phyloP scores from a whole-genome alignment of 2,797 vertebrate species.

The Microctenopoma stevenorrisi region DNA sequence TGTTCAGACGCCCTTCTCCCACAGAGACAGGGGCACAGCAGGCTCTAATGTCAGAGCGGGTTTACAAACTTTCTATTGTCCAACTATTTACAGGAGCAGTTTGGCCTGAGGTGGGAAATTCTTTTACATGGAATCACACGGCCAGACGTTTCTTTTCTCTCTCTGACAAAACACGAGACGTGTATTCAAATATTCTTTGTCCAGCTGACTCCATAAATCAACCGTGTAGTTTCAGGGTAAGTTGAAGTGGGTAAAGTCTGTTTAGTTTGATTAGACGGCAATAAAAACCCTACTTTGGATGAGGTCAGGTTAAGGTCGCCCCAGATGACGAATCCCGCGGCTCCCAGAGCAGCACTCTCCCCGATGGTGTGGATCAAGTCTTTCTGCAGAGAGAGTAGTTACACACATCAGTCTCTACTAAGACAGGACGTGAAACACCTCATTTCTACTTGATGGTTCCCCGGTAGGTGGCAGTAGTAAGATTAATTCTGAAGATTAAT shows the following conservation, averaged over 20 bases:
- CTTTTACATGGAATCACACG: slow-evolving; percentile 1
- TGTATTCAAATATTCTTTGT: background rate
- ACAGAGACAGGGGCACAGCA: background rate
- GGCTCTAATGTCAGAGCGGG: background rate
- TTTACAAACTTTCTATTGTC: slow-evolving; percentile 33
- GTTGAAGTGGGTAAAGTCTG: background rate
- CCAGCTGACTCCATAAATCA: background rate
- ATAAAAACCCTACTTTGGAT: slow-evolving; percentile 74
- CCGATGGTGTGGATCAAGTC: slow-evolving; percentile 85
- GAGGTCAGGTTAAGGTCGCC: slow-evolving; percentile 86
- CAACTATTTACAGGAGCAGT: slow-evolving; percentile 23
- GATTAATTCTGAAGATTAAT: too few relatives aligned
- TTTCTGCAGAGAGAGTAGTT: slow-evolving; percentile 73
- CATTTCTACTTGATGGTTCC: background rate
- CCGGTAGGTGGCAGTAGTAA: too few relatives aligned
- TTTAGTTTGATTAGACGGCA: background rate
- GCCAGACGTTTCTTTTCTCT: background rate
- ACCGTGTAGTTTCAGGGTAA: background rate
- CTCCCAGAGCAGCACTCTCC: slow-evolving; percentile 86
- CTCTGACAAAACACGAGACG: background rate
- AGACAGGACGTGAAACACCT: too few relatives aligned
- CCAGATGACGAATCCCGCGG: slow-evolving; percentile 86
- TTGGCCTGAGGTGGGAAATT: slow-evolving; percentile 6
- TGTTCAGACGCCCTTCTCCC: background rate
- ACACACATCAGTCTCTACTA: too few relatives aligned